These are phyloP conservation scores for Drosophila kepulauana DNA, from an alignment of 1,140 invertebrate genomes.

Conservation along the genomic window DNA sequence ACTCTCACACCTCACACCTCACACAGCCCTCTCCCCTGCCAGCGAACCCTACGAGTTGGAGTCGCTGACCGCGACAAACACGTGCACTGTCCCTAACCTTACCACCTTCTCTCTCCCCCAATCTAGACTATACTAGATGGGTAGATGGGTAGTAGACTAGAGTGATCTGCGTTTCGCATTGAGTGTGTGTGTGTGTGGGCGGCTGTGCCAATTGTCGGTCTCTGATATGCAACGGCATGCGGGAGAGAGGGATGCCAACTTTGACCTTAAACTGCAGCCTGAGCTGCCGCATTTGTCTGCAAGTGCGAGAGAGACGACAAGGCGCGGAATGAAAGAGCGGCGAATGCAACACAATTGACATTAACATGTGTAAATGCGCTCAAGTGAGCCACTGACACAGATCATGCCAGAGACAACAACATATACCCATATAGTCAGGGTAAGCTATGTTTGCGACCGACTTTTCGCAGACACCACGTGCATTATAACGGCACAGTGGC, in stretches of 20 bases:
- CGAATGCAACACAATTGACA: conserved; percentile 58
- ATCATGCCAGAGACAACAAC: conserved; percentile 31
- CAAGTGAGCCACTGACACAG: conserved; percentile 76
- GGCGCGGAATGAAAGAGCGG: conserved; percentile 22
- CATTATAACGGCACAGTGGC: conserved; percentile 29
- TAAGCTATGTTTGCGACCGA: conserved; percentile 13
- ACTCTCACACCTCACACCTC: conserved; percentile 22
- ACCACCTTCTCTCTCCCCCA: background rate
- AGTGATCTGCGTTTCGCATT: conserved; percentile 21
- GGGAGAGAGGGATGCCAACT: conserved; percentile 37
- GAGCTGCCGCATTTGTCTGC: background rate
- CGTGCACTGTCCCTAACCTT: conserved; percentile 11
- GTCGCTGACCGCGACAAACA: conserved; percentile 25
- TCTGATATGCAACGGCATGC: conserved; percentile 2
- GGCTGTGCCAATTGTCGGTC: conserved; percentile 71
- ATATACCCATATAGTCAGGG: conserved; percentile 1
- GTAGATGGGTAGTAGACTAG: conserved; percentile 4
- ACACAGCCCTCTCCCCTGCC: no score
- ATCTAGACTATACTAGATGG: background rate
- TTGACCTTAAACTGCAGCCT: conserved; percentile 72
- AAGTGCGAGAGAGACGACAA: background rate
- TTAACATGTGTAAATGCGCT: conserved; percentile 80
- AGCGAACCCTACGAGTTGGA: background rate
- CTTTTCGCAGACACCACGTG: conserved; percentile 26
- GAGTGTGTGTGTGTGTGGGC: conserved; percentile 55